These are phyloP conservation scores for Macrophya annulata DNA, from an alignment of 2,888 invertebrate genomes.

Conservation along the genomic window DNA sequence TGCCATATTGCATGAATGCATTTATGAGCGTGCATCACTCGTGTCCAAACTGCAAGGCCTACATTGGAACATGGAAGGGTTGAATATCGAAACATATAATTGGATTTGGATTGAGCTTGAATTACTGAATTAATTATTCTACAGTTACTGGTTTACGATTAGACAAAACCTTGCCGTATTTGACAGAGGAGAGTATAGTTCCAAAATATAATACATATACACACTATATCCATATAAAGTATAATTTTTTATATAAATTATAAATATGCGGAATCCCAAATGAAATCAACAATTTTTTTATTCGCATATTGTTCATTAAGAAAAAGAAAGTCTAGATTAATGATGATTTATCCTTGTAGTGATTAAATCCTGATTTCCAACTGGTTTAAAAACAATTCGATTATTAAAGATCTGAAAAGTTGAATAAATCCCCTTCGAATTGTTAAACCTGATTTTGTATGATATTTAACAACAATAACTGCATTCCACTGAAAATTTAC, in stretches of 20 bases:
- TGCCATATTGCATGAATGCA: constrained; percentile 81
- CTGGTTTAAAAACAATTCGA: too few species aligned
- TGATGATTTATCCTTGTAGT: neutral
- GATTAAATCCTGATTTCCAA: neutral
- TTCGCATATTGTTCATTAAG: neutral
- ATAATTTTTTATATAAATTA: constrained; percentile 2
- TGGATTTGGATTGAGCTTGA: constrained; percentile 1
- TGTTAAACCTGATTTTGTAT: neutral
- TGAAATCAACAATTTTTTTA: neutral
- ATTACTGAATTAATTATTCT: constrained; percentile 33
- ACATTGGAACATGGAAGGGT: constrained; percentile 79
- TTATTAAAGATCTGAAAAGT: neutral
- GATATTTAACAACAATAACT: neutral
- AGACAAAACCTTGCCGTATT: neutral
- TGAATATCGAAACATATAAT: constrained; percentile 63
- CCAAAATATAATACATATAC: neutral
- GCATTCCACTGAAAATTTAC: neutral
- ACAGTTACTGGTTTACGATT: constrained; percentile 32
- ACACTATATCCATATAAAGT: neutral
- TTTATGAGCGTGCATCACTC: constrained; percentile 80
- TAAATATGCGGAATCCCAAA: neutral
- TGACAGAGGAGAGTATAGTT: constrained; percentile 10
- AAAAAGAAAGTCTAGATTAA: neutral
- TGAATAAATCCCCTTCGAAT: neutral
- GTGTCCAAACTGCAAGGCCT: constrained; percentile 80